phyloP scores from a whole-genome alignment of 2,113 vertebrate genomes.

The Hystrix brachyura region DNA sequence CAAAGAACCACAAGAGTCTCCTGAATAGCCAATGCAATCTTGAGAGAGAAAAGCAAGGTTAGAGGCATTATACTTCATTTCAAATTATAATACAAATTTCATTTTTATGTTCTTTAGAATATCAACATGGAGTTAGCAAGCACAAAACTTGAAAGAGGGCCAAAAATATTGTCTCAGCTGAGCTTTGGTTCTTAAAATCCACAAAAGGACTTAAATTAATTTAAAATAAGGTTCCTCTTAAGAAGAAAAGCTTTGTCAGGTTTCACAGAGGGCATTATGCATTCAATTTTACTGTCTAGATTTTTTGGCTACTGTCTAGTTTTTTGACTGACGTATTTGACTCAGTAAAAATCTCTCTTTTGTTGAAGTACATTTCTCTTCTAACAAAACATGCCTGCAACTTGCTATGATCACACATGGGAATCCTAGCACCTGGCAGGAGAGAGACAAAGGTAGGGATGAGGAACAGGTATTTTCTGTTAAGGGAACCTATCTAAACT shows the following conservation, averaged over 20 bases:
- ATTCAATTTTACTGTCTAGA: neutral
- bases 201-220: constrained; percentile 25
- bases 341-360: neutral
- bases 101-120: constrained; percentile 53
- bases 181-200: neutral
- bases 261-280: neutral
- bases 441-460: neutral
- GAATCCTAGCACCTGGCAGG: neutral
- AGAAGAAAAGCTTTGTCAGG: neutral
- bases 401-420: neutral
- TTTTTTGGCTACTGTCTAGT: neutral
- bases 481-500: neutral
- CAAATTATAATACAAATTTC: constrained; percentile 1
- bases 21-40: neutral
- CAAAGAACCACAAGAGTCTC: neutral
- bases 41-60: constrained; percentile 8
- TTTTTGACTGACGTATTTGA: neutral
- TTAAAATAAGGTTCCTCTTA: constrained; percentile 26
- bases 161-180: neutral
- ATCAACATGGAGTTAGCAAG: neutral
- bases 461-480: neutral
- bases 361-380: neutral
- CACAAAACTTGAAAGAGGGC: neutral
- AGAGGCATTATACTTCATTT: neutral
- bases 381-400: neutral